Conservation (phyloP, 2,113 vertebrate species). For the Pluvialis apricaria region DNA sequence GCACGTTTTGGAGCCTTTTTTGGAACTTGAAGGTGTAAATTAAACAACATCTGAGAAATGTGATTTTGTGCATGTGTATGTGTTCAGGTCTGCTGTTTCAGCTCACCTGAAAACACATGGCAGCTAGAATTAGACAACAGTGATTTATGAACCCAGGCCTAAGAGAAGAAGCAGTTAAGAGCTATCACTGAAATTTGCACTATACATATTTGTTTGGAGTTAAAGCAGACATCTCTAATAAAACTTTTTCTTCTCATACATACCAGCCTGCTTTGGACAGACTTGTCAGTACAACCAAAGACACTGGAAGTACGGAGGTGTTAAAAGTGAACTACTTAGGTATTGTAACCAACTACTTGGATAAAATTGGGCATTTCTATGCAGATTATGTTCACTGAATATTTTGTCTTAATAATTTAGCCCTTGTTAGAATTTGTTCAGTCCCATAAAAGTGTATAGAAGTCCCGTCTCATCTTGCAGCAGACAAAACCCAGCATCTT, state of each 20-base stretch:
- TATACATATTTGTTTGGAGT: background rate
- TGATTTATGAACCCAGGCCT: background rate
- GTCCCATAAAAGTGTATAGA: background rate
- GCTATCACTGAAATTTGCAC: background rate
- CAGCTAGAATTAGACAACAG: background rate
- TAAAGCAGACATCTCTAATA: background rate
- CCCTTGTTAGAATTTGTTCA: rapidly evolving
- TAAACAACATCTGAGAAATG: background rate
- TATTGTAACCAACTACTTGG: background rate
- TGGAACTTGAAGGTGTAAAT: background rate
- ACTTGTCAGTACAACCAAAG: background rate
- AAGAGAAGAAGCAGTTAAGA: background rate
- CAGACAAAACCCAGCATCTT: background rate
- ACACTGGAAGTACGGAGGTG: background rate
- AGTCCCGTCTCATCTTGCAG: background rate
- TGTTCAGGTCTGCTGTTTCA: background rate
- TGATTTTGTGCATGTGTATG: background rate
- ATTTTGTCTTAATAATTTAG: background rate
- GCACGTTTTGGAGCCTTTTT: background rate
- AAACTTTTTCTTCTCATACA: background rate
- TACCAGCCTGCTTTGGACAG: background rate
- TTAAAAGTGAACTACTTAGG: background rate
- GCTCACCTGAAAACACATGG: background rate
- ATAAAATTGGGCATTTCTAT: background rate
- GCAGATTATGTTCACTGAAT: background rate